Base-by-base conservation (phyloP, 2,797 vertebrate species). In the Oreonectes daqikongensis region DNA sequence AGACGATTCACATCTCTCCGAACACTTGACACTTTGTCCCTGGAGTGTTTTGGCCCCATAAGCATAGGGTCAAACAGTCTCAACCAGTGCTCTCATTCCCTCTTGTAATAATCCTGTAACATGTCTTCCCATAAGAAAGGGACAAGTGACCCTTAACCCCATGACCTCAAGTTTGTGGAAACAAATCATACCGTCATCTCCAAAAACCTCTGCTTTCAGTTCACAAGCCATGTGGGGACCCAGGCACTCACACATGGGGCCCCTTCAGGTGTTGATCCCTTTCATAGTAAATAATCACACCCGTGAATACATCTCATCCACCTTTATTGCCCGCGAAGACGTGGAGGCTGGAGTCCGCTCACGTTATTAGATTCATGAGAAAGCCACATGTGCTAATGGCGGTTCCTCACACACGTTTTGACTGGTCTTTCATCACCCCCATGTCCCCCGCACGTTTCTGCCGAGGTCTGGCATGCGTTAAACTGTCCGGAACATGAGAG, bases 351-450 rank as follows among this genome's bases (percentile, higher is more conserved):
- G 35, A 35, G 44, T 73, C 67, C n/a, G 17, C 44, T 73, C 9
- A n/a, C 24, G 28, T 79, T 80, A 76, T 80, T 64, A 71, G 77
- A 74, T 77, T 73, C 74, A 81, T 67, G 72, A 63, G 73, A 78
- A 81, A 81, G 78, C 78, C 85, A 84, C 73, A 86, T 86, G 83
- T 83, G 83, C 83, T 84, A 85, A 81, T 83, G 82, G 79, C 57
- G 78, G 69, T 79, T 79, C 79, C 78, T 72, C 67, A 67, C 78
- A 84, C 60, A 69, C 82, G 72, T 86, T 85, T 84, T 84, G 83
- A 86, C 78, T 76, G 67, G 78, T 85, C 85, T 87, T 83, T 89
- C 86, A 86, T 85, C 86, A 84, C 81, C 72, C 73, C 73, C 67
- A 76, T 75, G 80, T 83, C 82, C 83, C 81, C 75, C 73, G 71